Conservation (phyloP, 2,797 vertebrate species). For the Notoglanidium macrostoma region DNA sequence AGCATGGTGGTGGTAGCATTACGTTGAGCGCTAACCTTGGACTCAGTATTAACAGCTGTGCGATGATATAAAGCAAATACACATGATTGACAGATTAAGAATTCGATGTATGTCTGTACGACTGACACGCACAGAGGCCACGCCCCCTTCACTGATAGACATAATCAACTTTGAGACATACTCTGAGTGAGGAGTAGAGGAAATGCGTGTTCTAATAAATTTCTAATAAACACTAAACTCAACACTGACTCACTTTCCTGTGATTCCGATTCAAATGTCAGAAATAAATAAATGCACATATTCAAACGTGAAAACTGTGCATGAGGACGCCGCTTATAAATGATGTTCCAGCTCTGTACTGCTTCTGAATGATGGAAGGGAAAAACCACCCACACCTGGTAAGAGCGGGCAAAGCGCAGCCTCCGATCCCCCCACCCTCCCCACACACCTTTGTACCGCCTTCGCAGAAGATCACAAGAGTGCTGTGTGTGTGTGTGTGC, state of each 20-base stretch:
- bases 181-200: not conserved
- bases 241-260: not conserved
- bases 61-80: not conserved
- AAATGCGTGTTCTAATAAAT: not conserved
- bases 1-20: not conserved
- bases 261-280: slow-evolving; percentile 26
- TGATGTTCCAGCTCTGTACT: not conserved
- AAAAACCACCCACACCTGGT: slow-evolving; percentile 44
- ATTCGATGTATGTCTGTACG: too few species aligned
- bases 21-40: not conserved
- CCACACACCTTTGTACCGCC: slow-evolving; percentile 31
- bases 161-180: too few species aligned
- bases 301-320: not conserved
- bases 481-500: not conserved
- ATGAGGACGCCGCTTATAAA: not conserved
- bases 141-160: not conserved
- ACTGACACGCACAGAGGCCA: not conserved
- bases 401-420: slow-evolving; percentile 7
- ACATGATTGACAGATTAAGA: not conserved
- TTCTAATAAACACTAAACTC: not conserved
- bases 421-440: not conserved
- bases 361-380: slow-evolving; percentile 30
- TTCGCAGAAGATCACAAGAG: slow-evolving; percentile 41
- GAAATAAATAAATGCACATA: slow-evolving; percentile 2
- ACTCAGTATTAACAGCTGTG: not conserved